Base-by-base conservation (phyloP, 2,113 vertebrate genomes). In the Hippopotamus amphibius region DNA sequence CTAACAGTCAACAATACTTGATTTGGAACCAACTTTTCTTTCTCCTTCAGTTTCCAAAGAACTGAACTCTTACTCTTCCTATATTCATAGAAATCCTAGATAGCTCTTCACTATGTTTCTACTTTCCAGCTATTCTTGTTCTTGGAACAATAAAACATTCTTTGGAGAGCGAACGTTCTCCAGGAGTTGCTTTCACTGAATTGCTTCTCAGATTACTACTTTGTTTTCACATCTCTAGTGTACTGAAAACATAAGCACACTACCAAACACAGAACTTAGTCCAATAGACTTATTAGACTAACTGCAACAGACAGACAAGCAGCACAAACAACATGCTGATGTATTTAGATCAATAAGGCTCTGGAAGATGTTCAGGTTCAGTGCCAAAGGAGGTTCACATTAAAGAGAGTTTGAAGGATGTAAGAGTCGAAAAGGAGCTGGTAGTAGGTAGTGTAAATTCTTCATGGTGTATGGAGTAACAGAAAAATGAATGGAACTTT, bases 321-420 rank as follows among this genome's bases (percentile, higher is more conserved):
- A 68, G 66, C 84, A 59, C 76, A 97, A 95, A 97, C 93, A 93
- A 93, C 94, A 72, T 37, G 86, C 15, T 97, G 96, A 96, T 86
- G 85, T 82, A 55, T 50, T 92, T 72, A 95, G 94, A 97, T 97
- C 97, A 96, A 96, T 96, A 95, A 46, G 28, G n/a, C 85, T 65
- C 97, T 97, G 97, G 89, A 97, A 95, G 93, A 81, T 2, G 2
- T 97, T 98, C 97, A 96, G 96, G 95, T 97, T 96, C 94, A 86
- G 16, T 46, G 93, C 24, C 0, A 22, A 97, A 96, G 93, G 88
- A 97, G 82, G 76, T 88, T 96, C 92, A n/a, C 71, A 46, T 96
- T 92, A 96, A 95, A 85, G 90, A 90, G 41, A 14, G 30, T 53
- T 74, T 96, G 96, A 95, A 96, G 89, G 92, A 92, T 93, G 43